A percentile compares a stretch with the other conserved stretches of the same genome.
These are phyloP conservation scores for Neolamprologus longior DNA, from an alignment of 2,113 vertebrate genomes.

Conservation along the genomic window DNA sequence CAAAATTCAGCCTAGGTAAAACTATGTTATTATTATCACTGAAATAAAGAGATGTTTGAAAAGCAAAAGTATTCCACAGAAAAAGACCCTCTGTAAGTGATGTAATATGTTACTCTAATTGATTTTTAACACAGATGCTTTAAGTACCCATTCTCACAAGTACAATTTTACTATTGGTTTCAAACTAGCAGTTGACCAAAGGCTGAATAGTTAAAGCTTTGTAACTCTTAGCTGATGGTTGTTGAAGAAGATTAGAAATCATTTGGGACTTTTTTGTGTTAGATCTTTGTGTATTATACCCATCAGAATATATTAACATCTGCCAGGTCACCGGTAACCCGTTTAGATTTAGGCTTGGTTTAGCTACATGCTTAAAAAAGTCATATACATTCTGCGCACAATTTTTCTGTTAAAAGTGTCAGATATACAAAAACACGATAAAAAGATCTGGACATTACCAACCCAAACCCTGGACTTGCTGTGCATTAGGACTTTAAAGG, in stretches of 20 bases:
- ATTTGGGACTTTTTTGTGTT: neutral
- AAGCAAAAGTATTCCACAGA: neutral
- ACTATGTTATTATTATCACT: neutral
- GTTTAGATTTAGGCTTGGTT: neutral
- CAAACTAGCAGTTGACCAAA: neutral
- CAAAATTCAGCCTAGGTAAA: neutral
- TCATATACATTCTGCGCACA: neutral
- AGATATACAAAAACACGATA: neutral
- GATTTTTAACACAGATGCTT: neutral
- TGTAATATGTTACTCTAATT: neutral
- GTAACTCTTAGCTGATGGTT: neutral
- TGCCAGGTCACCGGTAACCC: neutral
- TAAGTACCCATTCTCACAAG: neutral
- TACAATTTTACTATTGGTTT: neutral
- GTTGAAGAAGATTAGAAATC: neutral
- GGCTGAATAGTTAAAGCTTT: neutral
- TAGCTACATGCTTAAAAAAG: neutral
- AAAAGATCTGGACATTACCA: neutral
- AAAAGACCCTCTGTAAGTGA: neutral
- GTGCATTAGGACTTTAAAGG: neutral
- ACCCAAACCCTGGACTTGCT: neutral
- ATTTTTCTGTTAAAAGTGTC: neutral
- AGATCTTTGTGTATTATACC: neutral
- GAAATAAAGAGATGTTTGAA: neutral
- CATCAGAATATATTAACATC: neutral